These are phyloP conservation scores for Labeo catla DNA, from an alignment of 2,113 vertebrate species.

Conservation along the genomic window DNA sequence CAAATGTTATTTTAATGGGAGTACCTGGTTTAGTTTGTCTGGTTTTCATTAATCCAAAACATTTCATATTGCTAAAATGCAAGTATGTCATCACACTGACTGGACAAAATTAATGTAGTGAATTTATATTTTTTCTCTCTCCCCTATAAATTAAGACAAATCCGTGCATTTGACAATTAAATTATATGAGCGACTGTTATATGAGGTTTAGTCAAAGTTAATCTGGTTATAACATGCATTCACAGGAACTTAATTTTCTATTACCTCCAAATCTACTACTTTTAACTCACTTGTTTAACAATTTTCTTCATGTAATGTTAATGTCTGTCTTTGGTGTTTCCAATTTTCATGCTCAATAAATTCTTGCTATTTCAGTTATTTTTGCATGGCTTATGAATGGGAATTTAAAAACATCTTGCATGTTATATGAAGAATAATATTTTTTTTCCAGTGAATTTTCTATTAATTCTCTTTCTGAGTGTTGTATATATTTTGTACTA, in stretches of 20 bases:
- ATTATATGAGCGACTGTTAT: not conserved
- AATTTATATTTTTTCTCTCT: not conserved
- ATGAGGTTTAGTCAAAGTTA: not conserved
- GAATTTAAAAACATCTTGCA: not conserved
- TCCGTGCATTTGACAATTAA: not conserved
- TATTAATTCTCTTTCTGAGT: constrained; percentile 62
- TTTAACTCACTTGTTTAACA: constrained; percentile 53
- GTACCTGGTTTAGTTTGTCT: constrained; percentile 10
- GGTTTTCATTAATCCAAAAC: constrained; percentile 14
- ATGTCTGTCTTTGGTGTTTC: constrained; percentile 62
- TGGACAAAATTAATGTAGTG: not conserved
- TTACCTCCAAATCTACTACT: constrained; percentile 49
- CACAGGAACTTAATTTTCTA: constrained; percentile 47
- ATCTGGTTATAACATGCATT: not conserved
- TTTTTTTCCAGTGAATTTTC: constrained; percentile 1
- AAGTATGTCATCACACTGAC: not conserved
- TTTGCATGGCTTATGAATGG: constrained; percentile 31
- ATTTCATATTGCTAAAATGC: not conserved
- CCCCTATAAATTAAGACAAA: too few species aligned
- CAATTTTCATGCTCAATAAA: constrained; percentile 70
- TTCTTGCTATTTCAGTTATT: constrained; percentile 5
- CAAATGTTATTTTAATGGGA: not conserved
- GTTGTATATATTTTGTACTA: constrained; percentile 54
- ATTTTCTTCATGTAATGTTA: constrained; percentile 72
- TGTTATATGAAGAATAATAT: constrained; percentile 8